Conservation (phyloP, 2,888 invertebrate species). For the Lasiommata megera region DNA sequence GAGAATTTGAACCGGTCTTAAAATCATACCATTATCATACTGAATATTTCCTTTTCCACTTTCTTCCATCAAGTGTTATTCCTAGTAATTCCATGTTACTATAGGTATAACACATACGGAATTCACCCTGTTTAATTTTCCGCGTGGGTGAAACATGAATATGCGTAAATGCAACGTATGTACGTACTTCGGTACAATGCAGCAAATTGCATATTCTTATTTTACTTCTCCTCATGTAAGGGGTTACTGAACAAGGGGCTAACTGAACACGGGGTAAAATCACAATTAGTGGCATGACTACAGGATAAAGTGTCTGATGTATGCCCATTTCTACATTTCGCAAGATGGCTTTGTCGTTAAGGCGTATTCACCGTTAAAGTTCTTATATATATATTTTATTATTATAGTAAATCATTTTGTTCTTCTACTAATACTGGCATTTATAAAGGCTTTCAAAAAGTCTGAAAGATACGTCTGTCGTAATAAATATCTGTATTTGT, state of each 20-base stretch:
- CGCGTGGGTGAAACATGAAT: background rate
- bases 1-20: too few relatives aligned
- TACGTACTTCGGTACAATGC: background rate
- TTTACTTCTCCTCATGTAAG: background rate
- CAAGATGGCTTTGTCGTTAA: constrained; percentile 15
- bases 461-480: too few relatives aligned
- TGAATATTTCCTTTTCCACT: too few relatives aligned
- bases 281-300: constrained; percentile 56
- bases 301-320: constrained; percentile 52
- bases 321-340: constrained; percentile 49
- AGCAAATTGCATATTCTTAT: constrained; percentile 12
- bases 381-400: too few relatives aligned
- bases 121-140: background rate
- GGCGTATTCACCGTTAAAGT: background rate
- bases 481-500: too few relatives aligned
- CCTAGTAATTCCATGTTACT: too few relatives aligned
- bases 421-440: too few relatives aligned
- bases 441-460: too few relatives aligned
- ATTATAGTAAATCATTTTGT: too few relatives aligned
- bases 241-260: too few relatives aligned
- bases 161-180: background rate
- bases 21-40: too few relatives aligned
- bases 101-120: background rate
- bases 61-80: too few relatives aligned
- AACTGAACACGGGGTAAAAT: constrained; percentile 48